Evolutionary conservation across 1,140 invertebrate genomes (phyloP).

Genomic region (Monomorium pharaonis): DNA sequence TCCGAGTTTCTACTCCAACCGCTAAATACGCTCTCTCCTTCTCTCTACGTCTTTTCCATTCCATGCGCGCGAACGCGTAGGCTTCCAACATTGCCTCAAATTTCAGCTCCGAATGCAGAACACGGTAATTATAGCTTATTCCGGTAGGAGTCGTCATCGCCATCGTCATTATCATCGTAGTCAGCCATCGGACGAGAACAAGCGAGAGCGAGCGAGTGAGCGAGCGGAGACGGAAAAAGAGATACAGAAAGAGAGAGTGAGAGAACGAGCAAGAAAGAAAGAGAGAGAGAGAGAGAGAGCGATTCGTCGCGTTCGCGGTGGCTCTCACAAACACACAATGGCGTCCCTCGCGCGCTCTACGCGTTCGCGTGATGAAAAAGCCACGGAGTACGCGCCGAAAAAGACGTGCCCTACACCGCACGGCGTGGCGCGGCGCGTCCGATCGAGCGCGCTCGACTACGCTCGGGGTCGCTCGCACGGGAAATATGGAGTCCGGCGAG

Average conservation of each 20-base stretch:
- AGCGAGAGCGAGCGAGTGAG: slow-evolving; percentile 12
- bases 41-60: neutral
- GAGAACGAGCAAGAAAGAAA: neutral
- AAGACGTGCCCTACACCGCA: neutral
- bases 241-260: neutral
- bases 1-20: no score
- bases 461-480: neutral
- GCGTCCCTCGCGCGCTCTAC: slow-evolving; percentile 66
- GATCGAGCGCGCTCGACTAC: slow-evolving; percentile 39
- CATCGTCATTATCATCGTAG: slow-evolving; percentile 33
- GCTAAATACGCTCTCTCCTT: neutral
- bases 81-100: slow-evolving; percentile 33
- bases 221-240: neutral
- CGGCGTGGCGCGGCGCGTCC: neutral
- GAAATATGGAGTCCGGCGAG: slow-evolving; percentile 52
- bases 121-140: slow-evolving; percentile 78
- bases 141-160: slow-evolving; percentile 77
- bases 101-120: slow-evolving; percentile 56
- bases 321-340: slow-evolving; percentile 69
- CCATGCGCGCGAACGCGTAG: neutral
- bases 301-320: slow-evolving; percentile 59
- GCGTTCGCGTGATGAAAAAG: slow-evolving; percentile 3
- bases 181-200: slow-evolving; percentile 44
- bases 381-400: slow-evolving; percentile 11
- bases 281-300: neutral